Conservation (phyloP, 2,113 vertebrate genomes). For the Ceratotherium simum region DNA sequence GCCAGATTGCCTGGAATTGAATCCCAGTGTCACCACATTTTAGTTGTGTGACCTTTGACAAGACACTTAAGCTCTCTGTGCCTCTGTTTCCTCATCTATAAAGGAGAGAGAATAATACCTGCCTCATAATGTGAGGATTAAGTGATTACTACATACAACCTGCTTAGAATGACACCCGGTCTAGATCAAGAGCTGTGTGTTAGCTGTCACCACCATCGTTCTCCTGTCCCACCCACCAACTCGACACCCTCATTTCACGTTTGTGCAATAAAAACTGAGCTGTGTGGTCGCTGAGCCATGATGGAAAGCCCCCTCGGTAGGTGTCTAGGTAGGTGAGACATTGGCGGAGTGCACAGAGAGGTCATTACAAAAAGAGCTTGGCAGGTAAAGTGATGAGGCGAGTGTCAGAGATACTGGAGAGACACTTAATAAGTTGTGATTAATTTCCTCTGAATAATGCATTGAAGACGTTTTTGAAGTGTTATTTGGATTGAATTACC, state of each 20-base stretch:
- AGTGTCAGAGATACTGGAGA: slow-evolving; percentile 42
- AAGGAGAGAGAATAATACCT: not conserved
- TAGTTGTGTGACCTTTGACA: not conserved
- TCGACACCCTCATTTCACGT: not conserved
- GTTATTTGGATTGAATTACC: slow-evolving; percentile 58
- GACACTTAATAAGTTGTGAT: slow-evolving; percentile 77
- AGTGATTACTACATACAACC: not conserved
- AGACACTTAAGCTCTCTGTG: not conserved
- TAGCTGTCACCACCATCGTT: not conserved
- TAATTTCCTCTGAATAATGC: slow-evolving; percentile 80
- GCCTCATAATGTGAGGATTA: not conserved
- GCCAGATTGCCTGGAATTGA: not conserved
- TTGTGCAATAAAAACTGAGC: not conserved
- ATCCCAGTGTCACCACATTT: not conserved
- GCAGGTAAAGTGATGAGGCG: not conserved
- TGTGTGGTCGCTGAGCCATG: not conserved
- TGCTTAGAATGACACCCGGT: not conserved
- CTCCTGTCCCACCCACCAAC: not conserved
- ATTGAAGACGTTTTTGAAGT: slow-evolving; percentile 63
- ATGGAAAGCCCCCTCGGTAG: not conserved
- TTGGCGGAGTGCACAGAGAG: not conserved
- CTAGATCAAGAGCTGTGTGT: not conserved
- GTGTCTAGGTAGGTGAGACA: not conserved
- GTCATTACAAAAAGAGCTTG: not conserved
- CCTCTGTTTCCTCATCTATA: not conserved